Conservation (phyloP, 2,113 vertebrate genomes). For the Fulmarus glacialis region DNA sequence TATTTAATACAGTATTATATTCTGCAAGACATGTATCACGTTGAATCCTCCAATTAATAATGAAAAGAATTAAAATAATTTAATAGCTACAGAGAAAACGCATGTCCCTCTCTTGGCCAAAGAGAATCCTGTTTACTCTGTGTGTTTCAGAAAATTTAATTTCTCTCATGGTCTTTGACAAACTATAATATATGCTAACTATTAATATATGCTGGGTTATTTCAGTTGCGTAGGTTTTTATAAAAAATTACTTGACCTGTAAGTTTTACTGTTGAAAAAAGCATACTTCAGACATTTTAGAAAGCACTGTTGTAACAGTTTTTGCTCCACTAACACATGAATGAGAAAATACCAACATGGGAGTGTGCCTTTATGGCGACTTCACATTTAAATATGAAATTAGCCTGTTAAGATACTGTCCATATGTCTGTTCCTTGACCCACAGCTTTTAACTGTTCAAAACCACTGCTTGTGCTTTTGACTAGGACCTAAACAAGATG, state of each 20-base stretch:
- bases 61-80: neutral
- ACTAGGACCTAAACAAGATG: constrained; percentile 84
- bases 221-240: neutral
- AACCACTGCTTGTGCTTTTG: neutral
- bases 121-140: neutral
- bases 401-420: neutral
- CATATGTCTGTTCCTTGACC: neutral
- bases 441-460: neutral
- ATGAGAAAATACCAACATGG: neutral
- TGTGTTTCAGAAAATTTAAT: neutral
- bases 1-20: neutral
- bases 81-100: neutral
- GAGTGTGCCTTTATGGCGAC: neutral
- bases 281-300: neutral
- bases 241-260: neutral
- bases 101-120: neutral
- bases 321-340: neutral
- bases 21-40: neutral
- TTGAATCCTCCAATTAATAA: neutral
- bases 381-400: neutral
- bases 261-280: neutral
- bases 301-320: neutral
- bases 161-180: neutral
- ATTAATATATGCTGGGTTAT: neutral
- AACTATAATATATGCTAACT: neutral